A percentile compares a stretch with the other conserved stretches of the same genome.
phyloP scores from a whole-genome alignment of 64 coral and sea anemone species.

The Stylophora pistillata region DNA sequence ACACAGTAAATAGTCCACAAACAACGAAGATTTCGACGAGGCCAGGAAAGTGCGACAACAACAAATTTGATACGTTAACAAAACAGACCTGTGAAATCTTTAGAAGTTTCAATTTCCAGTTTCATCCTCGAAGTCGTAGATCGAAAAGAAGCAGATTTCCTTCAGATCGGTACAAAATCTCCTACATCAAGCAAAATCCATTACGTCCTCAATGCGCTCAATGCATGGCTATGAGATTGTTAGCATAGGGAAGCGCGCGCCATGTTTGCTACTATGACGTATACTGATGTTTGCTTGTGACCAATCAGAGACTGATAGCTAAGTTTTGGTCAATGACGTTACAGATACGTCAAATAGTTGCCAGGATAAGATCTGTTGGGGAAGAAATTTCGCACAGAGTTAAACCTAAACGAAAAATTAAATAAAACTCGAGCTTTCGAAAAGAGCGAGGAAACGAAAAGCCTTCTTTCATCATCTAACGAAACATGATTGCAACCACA shows the following conservation, averaged over 20 bases:
- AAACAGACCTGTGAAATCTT: not conserved
- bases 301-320: not conserved
- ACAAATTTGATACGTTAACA: not conserved
- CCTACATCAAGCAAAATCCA: not conserved
- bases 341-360: conserved; percentile 12
- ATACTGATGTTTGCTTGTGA: not conserved
- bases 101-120: not conserved
- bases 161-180: conserved; percentile 15
- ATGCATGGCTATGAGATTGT: conserved; percentile 31
- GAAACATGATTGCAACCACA: not conserved
- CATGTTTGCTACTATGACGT: conserved; percentile 46
- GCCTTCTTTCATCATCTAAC: not conserved
- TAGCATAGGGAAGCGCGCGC: conserved; percentile 24
- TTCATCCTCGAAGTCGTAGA: not conserved
- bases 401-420: not conserved
- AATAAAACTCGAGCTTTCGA: not conserved
- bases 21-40: conserved; percentile 1
- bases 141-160: not conserved
- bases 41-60: conserved; percentile 10
- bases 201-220: conserved; percentile 27
- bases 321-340: conserved; percentile 24
- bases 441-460: not conserved
- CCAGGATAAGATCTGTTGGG: not conserved
- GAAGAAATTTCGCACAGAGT: conserved; percentile 14
- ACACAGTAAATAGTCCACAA: not conserved